These are phyloP conservation scores for Xiphorhynchus elegans DNA, from an alignment of 2,113 vertebrate species.

Conservation along the genomic window DNA sequence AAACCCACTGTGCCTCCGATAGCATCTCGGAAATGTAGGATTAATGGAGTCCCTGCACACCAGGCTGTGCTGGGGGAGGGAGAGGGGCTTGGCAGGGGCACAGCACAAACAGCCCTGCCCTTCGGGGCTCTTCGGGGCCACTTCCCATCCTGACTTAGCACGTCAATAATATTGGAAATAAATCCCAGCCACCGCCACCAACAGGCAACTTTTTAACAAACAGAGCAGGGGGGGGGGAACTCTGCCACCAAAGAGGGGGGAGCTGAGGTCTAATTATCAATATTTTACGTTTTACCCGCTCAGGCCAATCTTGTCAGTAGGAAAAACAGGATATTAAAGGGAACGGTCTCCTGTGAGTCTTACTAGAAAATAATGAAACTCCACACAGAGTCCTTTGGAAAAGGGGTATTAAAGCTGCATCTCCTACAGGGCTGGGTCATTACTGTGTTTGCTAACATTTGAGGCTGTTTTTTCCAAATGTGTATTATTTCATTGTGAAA, in stretches of 20 bases:
- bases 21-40: constrained; percentile 78
- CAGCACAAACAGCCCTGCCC: no score
- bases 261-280: neutral
- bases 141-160: neutral
- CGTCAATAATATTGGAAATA: neutral
- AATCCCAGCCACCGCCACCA: neutral
- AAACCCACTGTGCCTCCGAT: constrained; percentile 76
- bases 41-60: constrained; percentile 76
- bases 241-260: neutral
- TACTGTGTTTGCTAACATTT: neutral
- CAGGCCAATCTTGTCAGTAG: neutral
- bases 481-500: neutral
- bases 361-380: constrained; percentile 28
- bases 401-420: neutral
- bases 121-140: neutral
- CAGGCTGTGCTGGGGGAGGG: constrained; percentile 59
- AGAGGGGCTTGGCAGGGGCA: neutral
- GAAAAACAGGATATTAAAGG: constrained; percentile 37
- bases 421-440: neutral
- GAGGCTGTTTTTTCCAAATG: neutral
- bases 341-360: neutral
- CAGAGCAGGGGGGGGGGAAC: neutral
- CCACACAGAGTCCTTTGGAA: neutral
- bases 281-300: neutral
- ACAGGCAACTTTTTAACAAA: neutral